Evolutionary conservation across 2,113 vertebrate species (phyloP).

Genomic region (Albula goreensis): DNA sequence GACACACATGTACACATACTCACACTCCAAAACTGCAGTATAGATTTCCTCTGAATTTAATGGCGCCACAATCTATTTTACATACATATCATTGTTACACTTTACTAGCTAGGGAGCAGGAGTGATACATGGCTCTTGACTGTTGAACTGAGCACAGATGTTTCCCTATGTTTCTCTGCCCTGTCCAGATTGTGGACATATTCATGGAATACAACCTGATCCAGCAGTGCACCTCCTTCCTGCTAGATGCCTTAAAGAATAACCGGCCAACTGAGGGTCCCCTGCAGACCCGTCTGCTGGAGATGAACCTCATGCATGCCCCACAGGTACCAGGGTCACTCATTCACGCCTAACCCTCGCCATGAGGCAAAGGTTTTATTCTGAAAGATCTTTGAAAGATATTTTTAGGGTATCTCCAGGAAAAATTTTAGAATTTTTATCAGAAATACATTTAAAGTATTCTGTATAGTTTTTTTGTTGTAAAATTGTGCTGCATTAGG

Average conservation of each 20-base stretch:
- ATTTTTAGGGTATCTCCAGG: too few species aligned
- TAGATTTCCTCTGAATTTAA: neutral
- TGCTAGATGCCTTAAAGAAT: slow-evolving; percentile 96
- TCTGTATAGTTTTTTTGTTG: too few species aligned
- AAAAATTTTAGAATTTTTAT: too few species aligned
- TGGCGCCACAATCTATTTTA: neutral
- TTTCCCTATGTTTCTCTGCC: slow-evolving; percentile 19
- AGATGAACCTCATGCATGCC: slow-evolving; percentile 98
- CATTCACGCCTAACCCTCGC: neutral
- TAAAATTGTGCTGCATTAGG: too few species aligned
- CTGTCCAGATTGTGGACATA: slow-evolving; percentile 90
- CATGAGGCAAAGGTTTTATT: too few species aligned
- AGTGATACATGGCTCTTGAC: neutral
- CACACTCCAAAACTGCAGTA: neutral
- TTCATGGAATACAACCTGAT: slow-evolving; percentile 99
- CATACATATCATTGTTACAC: neutral
- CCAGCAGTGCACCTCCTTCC: slow-evolving; percentile 96
- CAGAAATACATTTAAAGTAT: too few species aligned
- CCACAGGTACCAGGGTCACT: slow-evolving; percentile 78
- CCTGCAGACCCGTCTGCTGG: slow-evolving; percentile 92
- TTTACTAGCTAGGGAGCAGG: neutral
- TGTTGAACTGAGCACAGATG: neutral
- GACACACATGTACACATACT: neutral
- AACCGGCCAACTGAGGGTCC: slow-evolving; percentile 96
- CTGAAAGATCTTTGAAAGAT: too few species aligned